Evolutionary conservation across 2,797 vertebrate genomes (phyloP), one percentile per base, ranked within the genome.

Genomic region (Enteromius radiatus): DNA sequence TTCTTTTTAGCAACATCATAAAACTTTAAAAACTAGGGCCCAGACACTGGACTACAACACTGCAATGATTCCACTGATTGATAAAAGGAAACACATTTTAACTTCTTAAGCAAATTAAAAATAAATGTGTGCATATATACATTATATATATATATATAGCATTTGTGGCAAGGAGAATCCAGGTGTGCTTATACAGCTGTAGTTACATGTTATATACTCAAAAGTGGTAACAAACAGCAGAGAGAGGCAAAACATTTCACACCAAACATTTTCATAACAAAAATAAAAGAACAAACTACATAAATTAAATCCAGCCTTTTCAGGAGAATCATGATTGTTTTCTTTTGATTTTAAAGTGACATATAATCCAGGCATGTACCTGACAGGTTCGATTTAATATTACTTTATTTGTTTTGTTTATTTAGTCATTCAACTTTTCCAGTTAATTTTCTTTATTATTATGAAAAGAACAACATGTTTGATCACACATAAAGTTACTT

Each of bases 121-220:
- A n/a, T n/a, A n/a, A n/a, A n/a, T n/a, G n/a, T n/a, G n/a, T n/a
- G n/a, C n/a, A n/a, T n/a, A n/a, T n/a, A n/a, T n/a, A n/a, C n/a
- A n/a, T n/a, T n/a, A n/a, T n/a, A n/a, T n/a, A n/a, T n/a, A n/a
- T n/a, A n/a, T n/a, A n/a, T n/a, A 47, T 14, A 47, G 45, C 45
- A 47, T 47, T 17, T 17, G 41, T 77, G 49, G 21, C 33, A 75
- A n/a, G 19, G n/a, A 12, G 38, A 19, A 71, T 79, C 73, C 52
- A 63, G 28, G 41, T 17, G 45, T 49, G 15, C 17, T 47, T 47
- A 5, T 47, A 47, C 1, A 4, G 4, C 17, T 17, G 45, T n/a
- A n/a, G n/a, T n/a, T 47, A 47, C 45, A 47, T 21, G 49, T 54
- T 54, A 54, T 19, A 54, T 54, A n/a, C n/a, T n/a, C n/a, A n/a